Conservation (phyloP, 2,888 invertebrate species). For the Gymnoscelis rufifasciata region DNA sequence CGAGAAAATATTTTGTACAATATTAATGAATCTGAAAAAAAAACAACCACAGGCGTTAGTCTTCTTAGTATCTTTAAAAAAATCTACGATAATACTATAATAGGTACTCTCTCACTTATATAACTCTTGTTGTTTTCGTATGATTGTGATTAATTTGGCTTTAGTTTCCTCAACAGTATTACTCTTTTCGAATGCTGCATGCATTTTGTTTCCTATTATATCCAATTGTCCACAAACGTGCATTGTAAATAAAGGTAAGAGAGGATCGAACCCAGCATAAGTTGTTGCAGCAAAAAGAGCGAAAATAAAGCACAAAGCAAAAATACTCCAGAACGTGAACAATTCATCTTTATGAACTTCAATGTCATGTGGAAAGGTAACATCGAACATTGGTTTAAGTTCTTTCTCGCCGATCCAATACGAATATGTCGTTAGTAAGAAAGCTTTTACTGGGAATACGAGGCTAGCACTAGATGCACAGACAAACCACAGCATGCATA, state of each 20-base stretch:
- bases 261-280: neutral
- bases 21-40: neutral
- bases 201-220: neutral
- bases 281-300: neutral
- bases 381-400: neutral
- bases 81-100: too few relatives aligned
- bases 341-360: neutral
- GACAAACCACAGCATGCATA: neutral
- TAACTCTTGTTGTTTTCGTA: neutral
- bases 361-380: neutral
- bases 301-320: neutral
- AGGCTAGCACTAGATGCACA: neutral
- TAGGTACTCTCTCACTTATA: neutral
- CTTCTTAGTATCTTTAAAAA: neutral
- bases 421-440: neutral
- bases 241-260: neutral
- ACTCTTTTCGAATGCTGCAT: neutral
- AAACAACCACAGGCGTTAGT: too few relatives aligned
- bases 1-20: neutral
- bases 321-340: neutral
- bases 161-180: neutral
- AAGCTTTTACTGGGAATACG: neutral
- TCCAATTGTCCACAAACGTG: conserved; percentile 3
- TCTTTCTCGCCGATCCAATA: neutral
- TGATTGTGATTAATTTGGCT: neutral